A percentile compares a stretch with the other conserved stretches of the same genome.
Conservation (phyloP, 1,140 invertebrate species). For the Stenopsyche tienmushanensis region DNA sequence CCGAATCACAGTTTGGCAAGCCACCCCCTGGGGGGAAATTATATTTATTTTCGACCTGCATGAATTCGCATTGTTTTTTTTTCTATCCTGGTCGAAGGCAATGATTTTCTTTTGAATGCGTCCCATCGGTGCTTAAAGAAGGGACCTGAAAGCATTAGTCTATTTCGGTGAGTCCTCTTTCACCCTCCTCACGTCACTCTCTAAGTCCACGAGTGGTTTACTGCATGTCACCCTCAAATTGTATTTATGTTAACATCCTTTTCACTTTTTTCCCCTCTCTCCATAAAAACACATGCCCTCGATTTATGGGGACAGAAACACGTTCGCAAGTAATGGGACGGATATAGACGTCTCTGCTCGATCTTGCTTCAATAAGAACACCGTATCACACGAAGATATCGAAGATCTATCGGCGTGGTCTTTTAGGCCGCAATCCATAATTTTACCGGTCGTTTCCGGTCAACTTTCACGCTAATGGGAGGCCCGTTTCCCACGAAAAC, state of each 20-base stretch:
- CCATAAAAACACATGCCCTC: background rate
- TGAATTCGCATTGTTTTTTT: no score
- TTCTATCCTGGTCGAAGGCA: no score
- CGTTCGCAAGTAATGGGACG: background rate
- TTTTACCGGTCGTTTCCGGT: background rate
- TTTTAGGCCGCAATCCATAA: background rate
- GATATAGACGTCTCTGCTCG: no score
- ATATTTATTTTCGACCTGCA: no score
- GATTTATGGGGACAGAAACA: no score
- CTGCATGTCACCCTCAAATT: conserved; percentile 29
- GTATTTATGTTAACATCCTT: conserved; percentile 39
- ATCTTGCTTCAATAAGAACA: no score
- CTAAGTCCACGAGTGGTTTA: conserved; percentile 26
- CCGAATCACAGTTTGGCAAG: no score
- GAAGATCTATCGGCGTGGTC: background rate
- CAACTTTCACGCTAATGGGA: background rate
- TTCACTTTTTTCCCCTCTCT: conserved; percentile 8
- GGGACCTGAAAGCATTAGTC: background rate
- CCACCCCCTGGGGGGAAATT: no score
- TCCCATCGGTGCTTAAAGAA: no score
- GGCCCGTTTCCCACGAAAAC: background rate
- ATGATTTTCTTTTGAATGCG: no score
- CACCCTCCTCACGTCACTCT: conserved; percentile 10
- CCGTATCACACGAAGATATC: no score
- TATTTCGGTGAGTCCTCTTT: conserved; percentile 14